Evolutionary conservation across 2,113 vertebrate species (phyloP).

Genomic region (Triplophysa dalaica): DNA sequence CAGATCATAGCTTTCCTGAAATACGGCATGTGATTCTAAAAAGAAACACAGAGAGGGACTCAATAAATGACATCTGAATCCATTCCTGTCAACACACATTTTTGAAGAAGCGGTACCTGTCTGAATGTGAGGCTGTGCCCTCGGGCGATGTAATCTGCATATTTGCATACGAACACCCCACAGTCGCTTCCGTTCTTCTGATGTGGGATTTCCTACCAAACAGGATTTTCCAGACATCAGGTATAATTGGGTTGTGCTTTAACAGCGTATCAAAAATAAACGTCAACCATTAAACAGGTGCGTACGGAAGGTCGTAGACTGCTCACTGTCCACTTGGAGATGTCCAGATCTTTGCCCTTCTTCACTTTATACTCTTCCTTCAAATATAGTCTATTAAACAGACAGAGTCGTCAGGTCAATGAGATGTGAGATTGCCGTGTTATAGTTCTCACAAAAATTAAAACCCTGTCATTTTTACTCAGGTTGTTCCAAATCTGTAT

Average conservation of each 20-base stretch:
- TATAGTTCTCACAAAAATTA: too few relatives aligned
- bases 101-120: constrained; percentile 72
- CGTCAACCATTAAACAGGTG: constrained; percentile 8
- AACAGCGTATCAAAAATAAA: too few relatives aligned
- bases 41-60: constrained; percentile 26
- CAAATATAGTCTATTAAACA: constrained; percentile 78
- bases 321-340: constrained; percentile 80
- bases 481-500: too few relatives aligned
- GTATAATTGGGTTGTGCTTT: too few relatives aligned
- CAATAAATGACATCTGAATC: neutral
- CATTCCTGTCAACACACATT: neutral
- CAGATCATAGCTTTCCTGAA: constrained; percentile 92
- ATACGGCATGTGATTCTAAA: constrained; percentile 88
- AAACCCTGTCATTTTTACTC: too few relatives aligned
- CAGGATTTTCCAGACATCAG: neutral
- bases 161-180: constrained; percentile 93
- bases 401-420: neutral
- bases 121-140: constrained; percentile 83
- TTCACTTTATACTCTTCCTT: constrained; percentile 85
- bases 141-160: constrained; percentile 84
- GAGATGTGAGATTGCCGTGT: neutral
- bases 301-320: constrained; percentile 80
- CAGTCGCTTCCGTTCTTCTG: constrained; percentile 90
- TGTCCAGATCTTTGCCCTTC: constrained; percentile 81
- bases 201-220: constrained; percentile 87